Evolutionary conservation across 2,113 vertebrate species (phyloP), one percentile per base, ranked within the genome.

Genomic region (Rhinichthys klamathensis): DNA sequence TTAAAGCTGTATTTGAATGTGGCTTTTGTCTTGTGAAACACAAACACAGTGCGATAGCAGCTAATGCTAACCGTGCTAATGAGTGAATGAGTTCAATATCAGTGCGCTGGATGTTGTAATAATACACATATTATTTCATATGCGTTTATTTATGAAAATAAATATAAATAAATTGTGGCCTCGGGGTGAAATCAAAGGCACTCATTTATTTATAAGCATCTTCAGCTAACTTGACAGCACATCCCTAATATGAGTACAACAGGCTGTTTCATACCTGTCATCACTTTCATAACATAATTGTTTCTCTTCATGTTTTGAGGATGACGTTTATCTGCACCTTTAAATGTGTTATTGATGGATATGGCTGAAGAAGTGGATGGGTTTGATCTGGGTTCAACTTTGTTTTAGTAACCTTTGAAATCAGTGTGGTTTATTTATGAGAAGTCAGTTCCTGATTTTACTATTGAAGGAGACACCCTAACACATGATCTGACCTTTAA

Each of bases 11-110:
- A 6, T 72, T 70, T 54, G 46, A 35, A 38, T 13, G 63, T 25
- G 46, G 27, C 49, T 82, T 82, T 82, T 82, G 49, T 82, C n/a
- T 51, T 27, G 10, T 30, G 60, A 46, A 41, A 5, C 61, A 69
- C 41, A 49, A 32, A 67, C 32, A 65, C 32, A 54, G 73, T 79
- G 41, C 16, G 35, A 16, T 80, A 80, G 84, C 76, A 11, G 67
- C 80, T 72, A 82, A 82, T 82, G 80, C 80, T 82, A 82, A 58
- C 80, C 6, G 67, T 18, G 61, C 61, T 81, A 81, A 35, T 72
- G 49, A 72, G 80, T 82, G 80, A 82, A 56, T 58, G 80, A 72
- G 49, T 32, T 38, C 7, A 0, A 35, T 10, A 70, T 32, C 61
- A 82, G 38, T 21, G 10, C 4, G 9, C 9, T 32, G n/a, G 7